These are phyloP conservation scores for Enteromius paludinosus DNA, from an alignment of 2,797 vertebrate species.

Conservation along the genomic window DNA sequence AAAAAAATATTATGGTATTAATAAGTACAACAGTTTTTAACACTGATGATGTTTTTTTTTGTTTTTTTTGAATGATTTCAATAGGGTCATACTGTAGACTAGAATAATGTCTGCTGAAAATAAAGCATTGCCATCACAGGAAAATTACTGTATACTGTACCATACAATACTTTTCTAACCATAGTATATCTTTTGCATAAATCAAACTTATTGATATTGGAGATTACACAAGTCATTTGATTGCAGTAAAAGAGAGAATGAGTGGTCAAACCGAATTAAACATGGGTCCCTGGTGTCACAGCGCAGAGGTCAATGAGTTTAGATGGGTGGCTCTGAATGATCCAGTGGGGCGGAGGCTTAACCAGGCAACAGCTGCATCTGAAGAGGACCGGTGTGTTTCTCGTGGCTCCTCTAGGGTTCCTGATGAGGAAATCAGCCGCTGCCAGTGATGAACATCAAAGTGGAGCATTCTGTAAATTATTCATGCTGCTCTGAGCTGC, in stretches of 20 bases:
- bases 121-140: background rate
- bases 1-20: background rate
- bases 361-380: conserved; percentile 59
- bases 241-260: conserved; percentile 15
- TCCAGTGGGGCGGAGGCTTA: conserved; percentile 20
- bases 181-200: background rate
- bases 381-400: conserved; percentile 40
- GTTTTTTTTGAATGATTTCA: background rate
- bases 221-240: background rate
- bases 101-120: background rate
- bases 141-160: too few relatives aligned
- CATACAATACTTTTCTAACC: background rate
- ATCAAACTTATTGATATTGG: background rate
- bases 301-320: conserved; percentile 34
- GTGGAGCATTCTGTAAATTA: conserved; percentile 63
- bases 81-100: background rate
- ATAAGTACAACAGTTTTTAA: background rate
- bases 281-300: conserved; percentile 34
- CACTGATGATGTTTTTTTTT: background rate
- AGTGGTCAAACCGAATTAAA: conserved; percentile 52
- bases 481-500: conserved; percentile 59
- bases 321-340: background rate
- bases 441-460: conserved; percentile 68
- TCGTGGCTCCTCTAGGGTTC: conserved; percentile 55
- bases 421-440: conserved; percentile 51